Percentiles rank a stretch among this genome's conserved stretches.
phyloP scores from a whole-genome alignment of 2,797 vertebrate species.

The Periophthalmus magnuspinnatus region DNA sequence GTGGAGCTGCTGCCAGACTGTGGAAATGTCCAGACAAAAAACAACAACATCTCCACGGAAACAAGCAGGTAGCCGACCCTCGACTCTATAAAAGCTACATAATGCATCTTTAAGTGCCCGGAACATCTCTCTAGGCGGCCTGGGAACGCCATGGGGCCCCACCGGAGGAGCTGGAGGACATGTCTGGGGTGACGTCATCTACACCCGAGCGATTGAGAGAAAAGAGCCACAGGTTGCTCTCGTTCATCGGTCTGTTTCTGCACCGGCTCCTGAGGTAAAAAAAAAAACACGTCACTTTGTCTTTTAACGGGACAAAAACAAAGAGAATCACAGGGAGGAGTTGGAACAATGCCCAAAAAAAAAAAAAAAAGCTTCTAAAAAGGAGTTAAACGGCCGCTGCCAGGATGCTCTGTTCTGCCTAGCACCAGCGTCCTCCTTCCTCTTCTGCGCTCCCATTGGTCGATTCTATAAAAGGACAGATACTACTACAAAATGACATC shows the following conservation, averaged over 20 bases:
- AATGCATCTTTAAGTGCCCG: no score
- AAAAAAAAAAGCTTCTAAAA: slow-evolving; percentile 55
- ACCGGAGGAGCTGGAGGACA: no score
- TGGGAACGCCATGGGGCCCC: no score
- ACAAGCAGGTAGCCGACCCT: no score
- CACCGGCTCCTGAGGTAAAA: neutral
- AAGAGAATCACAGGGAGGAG: slow-evolving; percentile 19
- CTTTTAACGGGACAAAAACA: slow-evolving; percentile 12
- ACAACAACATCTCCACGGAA: no score
- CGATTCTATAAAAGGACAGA: slow-evolving; percentile 43
- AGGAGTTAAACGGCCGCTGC: slow-evolving; percentile 55
- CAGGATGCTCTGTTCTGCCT: slow-evolving; percentile 65
- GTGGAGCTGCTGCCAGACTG: no score
- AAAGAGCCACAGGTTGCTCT: slow-evolving; percentile 20
- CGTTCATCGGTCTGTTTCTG: neutral
- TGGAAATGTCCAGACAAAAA: no score
- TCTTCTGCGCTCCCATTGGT: slow-evolving; percentile 54
- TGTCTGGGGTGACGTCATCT: no score
- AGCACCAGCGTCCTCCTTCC: slow-evolving; percentile 61
- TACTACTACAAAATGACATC: slow-evolving; percentile 48
- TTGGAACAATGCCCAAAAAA: slow-evolving; percentile 57
- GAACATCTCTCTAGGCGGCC: no score
- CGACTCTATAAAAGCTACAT: no score
- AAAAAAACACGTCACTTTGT: neutral
- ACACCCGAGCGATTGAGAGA: neutral